Evolutionary conservation across 2,113 vertebrate species (phyloP), one percentile per base, ranked within the genome.

Genomic region (Elephantulus edwardii): DNA sequence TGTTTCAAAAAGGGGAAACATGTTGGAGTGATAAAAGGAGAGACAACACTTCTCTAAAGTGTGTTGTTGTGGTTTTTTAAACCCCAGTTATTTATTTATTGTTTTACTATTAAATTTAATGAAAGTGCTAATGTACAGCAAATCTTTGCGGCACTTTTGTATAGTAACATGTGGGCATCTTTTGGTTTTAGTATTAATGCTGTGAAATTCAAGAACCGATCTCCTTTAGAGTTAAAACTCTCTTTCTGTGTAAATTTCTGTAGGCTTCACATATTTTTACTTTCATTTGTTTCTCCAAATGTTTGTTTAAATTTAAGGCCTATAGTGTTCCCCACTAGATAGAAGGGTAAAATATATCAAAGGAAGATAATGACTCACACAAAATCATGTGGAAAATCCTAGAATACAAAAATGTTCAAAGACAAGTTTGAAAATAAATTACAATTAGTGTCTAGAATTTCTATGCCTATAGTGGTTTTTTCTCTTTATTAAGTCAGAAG

Each of bases 281-380:
- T 40, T 85, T 74, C n/a, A 30, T 38, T 87, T 90, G 48, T 72
- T 42, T 88, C 44, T 85, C 56, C 91, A 70, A 83, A 77, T 24
- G 78, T 42, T 6, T 75, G 19, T 46, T 12, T 48, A 54, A 8
- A 26, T 35, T 77, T 64, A 35, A 80, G 26, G 20, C 24, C 13
- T 62, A 68, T 44, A 24, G 8, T 71, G 44, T 88, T 38, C 5
- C 13, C 24, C 22, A 8, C 40, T 77, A 82, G 38, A 33, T 28
- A 70, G 50, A 81, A 2, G 12, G 26, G 9, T 19, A 17, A 75
- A 64, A 26, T 30, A 86, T 20, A 1, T 30, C 5, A 54, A 54
- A 68, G 22, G 50, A 71, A 90, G 42, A 38, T 11, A 24, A 84
- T 62, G 42, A 83, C 42, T 81, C 72, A 9, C 28, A 52, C n/a